Base-by-base conservation (phyloP, 1,140 invertebrate species). In the Archivesica marissinica region DNA sequence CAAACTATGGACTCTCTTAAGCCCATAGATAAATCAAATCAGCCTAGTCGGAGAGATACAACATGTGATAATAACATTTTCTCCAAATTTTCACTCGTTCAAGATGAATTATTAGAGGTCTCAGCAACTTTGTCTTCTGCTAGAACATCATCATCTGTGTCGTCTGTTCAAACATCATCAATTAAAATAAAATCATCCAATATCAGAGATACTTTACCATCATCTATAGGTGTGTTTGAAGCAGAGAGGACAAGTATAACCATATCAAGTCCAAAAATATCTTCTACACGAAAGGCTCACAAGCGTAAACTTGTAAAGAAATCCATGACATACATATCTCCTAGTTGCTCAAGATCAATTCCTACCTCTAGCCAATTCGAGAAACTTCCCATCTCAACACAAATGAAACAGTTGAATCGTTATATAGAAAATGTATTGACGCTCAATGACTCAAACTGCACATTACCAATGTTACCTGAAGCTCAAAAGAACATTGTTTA, bases 341-440 rank as follows among this genome's bases (percentile, higher is more conserved):
- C n/a, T 38, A 6, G 33, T 20, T 38, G 20, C 38, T 28, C 23
- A 28, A 30, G 17, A 28, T 30, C 7, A 11, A 28, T 3, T 59
- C 9, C 11, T 28, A 4, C n/a, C 3, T 6, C 56, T 59, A 59
- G 56, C 33, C 56, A 59, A 9, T 25, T 17, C 33, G 56, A 59
- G 15, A 13, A 70, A 28, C 66, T 70, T 6, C 13, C 66, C 11
- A 4, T 70, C 1, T 3, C 66, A 39, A 59, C 59, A 28, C 50
- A 83, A 61, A 75, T 52, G 72, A 20, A 56, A 33, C 72, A 75
- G 20, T 38, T 75, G 15, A 33, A 11, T 3, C 1, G 20, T 7
- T 54, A 54, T 23, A 54, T 75, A 20, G 56, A 54, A 56, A 50
- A 75, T 33, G 52, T 54, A 13, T 28, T 75, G n/a, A 13, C 23